These are phyloP conservation scores for Sitophilus oryzae DNA, from an alignment of 1,140 invertebrate genomes.

Conservation along the genomic window DNA sequence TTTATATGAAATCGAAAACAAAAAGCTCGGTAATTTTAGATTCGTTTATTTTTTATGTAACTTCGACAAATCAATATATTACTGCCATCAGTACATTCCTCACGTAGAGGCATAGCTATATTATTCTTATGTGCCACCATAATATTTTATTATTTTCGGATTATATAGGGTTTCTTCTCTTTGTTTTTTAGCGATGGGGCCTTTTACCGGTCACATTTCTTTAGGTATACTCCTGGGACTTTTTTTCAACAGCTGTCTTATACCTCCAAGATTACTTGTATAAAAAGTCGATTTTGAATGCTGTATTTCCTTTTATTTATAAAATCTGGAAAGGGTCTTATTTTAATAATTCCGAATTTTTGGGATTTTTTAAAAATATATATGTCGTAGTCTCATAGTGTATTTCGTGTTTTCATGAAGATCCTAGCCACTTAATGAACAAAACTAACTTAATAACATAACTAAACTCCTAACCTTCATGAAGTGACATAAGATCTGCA, in stretches of 20 bases:
- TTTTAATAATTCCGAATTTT: too few relatives aligned
- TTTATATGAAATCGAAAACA: slow-evolving; percentile 15
- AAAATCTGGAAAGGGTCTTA: too few relatives aligned
- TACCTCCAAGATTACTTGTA: background rate
- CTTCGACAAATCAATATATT: slow-evolving; percentile 22
- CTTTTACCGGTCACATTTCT: background rate
- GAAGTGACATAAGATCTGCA: too few relatives aligned
- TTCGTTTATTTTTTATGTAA: slow-evolving; percentile 20
- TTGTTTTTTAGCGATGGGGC: slow-evolving; percentile 4
- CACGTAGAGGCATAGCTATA: slow-evolving; percentile 24
- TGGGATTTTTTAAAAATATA: too few relatives aligned
- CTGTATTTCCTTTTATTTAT: too few relatives aligned
- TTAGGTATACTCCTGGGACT: background rate
- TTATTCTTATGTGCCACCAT: slow-evolving; percentile 21
- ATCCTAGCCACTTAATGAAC: too few relatives aligned
- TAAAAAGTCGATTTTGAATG: too few relatives aligned
- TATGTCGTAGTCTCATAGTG: too few relatives aligned
- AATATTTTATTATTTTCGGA: slow-evolving; percentile 25
- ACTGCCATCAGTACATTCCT: slow-evolving; percentile 22
- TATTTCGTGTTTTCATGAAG: too few relatives aligned
- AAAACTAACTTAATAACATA: too few relatives aligned
- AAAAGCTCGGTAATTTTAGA: slow-evolving; percentile 12
- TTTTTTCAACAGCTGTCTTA: background rate
- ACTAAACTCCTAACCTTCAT: too few relatives aligned
- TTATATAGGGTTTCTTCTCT: slow-evolving; percentile 13